Base-by-base conservation (phyloP, 2,797 vertebrate genomes). In the Taeniopygia guttata region DNA sequence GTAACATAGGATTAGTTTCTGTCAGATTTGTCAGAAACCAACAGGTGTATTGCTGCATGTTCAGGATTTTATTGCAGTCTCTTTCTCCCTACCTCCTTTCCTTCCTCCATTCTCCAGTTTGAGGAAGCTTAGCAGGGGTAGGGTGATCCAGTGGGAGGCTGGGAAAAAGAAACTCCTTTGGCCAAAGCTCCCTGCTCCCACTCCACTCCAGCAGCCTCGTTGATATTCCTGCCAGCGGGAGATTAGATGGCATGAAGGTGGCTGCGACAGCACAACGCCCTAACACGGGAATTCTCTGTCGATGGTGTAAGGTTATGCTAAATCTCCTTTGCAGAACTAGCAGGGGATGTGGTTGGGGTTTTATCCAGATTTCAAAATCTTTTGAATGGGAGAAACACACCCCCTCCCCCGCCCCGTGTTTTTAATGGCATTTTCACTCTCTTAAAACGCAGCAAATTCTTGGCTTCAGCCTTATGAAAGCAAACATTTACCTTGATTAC, bases 381-480 rank as follows among this genome's bases (percentile, higher is more conserved):
- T 85, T 69, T 51, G 17, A 78, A 59, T 0, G 2, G 23, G 8
- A 87, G n/a, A 58, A 78, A 68, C 25, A 26, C 27, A 9, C 7
- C 4, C 9, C 23, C 7, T 11, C 1, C 13, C 7, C 14, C 1
- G 0, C 10, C 11, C 14, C 0, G 0, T 0, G 1, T 34, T 94
- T 88, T 84, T 43, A 83, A 72, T 54, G 38, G 17, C 43, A 49
- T 84, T 95, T 89, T 60, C 15, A 27, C 38, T 26, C 11, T 42
- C 54, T 77, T 62, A 36, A 68, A 91, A 59, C 34, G 14, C 45
- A 89, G 17, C 10, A 80, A 49, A 73, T 42, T 16, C 34, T 62
- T 94, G 48, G 23, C 48, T 74, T 86, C 48, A 45, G 70, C 21
- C 16, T 70, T 23, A 19, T 36, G 42, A 73, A 91, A 66, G 4